Conservation (phyloP, 2,113 vertebrate genomes). For the Melozone crissalis region DNA sequence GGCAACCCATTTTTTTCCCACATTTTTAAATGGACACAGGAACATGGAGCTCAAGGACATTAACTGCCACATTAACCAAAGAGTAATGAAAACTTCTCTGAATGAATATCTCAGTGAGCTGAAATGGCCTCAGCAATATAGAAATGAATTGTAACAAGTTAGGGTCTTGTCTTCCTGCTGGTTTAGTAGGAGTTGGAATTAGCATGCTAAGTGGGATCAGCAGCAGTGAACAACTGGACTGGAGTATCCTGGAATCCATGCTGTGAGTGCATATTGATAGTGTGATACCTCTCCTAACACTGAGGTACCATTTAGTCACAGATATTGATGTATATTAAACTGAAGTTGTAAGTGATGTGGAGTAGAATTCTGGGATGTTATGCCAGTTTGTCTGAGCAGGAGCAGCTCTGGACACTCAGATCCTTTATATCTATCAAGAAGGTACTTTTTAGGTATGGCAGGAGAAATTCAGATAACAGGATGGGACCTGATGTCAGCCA, state of each 20-base stretch:
- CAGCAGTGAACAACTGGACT: slow-evolving; percentile 8
- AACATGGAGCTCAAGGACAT: slow-evolving; percentile 69
- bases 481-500: neutral
- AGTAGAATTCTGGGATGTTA: neutral
- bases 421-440: neutral
- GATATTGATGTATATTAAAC: neutral
- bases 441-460: neutral
- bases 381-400: neutral
- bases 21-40: slow-evolving; percentile 67
- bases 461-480: neutral
- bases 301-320: neutral
- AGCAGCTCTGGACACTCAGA: neutral
- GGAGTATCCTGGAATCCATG: neutral
- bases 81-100: slow-evolving; percentile 77
- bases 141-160: slow-evolving; percentile 76
- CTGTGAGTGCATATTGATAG: neutral
- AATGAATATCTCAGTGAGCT: slow-evolving; percentile 74
- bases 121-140: slow-evolving; percentile 66
- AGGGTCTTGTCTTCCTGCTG: slow-evolving; percentile 64
- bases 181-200: slow-evolving; percentile 58
- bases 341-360: neutral
- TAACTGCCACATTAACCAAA: slow-evolving; percentile 81
- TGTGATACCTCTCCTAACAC: neutral
- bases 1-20: slow-evolving; percentile 10
- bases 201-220: slow-evolving; percentile 14